Percentiles rank a stretch among this genome's conserved stretches.
phyloP scores from a whole-genome alignment of 2,888 invertebrate species.

The Neoscelio sp. region DNA sequence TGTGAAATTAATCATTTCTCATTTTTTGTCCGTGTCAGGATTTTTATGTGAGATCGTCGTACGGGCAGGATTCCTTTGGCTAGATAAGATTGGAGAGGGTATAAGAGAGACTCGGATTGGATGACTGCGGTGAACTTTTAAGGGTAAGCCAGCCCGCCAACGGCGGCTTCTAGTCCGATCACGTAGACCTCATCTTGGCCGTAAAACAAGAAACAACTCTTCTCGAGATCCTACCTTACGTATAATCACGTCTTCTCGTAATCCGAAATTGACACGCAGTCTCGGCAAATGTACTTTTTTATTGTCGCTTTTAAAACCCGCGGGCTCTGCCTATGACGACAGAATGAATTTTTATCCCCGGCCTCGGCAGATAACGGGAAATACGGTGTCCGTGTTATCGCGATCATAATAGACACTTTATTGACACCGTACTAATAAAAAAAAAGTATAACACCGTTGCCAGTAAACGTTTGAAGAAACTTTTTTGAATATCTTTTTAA shows the following conservation, averaged over 20 bases:
- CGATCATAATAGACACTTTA: constrained; percentile 38
- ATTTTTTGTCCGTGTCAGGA: constrained; percentile 16
- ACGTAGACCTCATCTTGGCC: constrained; percentile 80
- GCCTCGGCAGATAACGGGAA: constrained; percentile 55
- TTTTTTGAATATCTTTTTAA: too few species aligned
- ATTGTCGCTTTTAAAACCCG: constrained; percentile 59
- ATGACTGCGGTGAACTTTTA: constrained; percentile 74
- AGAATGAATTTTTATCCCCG: constrained; percentile 60
- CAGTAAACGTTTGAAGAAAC: constrained; percentile 16
- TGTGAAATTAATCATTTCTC: constrained; percentile 38
- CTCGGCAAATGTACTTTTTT: constrained; percentile 63
- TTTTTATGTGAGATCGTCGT: constrained; percentile 27
- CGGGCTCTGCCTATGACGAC: constrained; percentile 52
- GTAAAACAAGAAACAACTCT: constrained; percentile 73
- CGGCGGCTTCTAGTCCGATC: constrained; percentile 75
- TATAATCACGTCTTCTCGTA: constrained; percentile 66
- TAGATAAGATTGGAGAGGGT: constrained; percentile 36
- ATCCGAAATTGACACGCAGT: constrained; percentile 62
- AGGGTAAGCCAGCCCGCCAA: constrained; percentile 63
- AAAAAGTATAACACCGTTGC: not conserved
- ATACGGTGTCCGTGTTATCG: constrained; percentile 41
- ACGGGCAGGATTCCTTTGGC: constrained; percentile 27
- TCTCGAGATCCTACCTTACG: constrained; percentile 64
- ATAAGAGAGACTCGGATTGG: constrained; percentile 65
- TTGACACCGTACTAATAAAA: constrained; percentile 38